phyloP scores from a whole-genome alignment of 1,140 invertebrate genomes.

The Heliconius hewitsoni region DNA sequence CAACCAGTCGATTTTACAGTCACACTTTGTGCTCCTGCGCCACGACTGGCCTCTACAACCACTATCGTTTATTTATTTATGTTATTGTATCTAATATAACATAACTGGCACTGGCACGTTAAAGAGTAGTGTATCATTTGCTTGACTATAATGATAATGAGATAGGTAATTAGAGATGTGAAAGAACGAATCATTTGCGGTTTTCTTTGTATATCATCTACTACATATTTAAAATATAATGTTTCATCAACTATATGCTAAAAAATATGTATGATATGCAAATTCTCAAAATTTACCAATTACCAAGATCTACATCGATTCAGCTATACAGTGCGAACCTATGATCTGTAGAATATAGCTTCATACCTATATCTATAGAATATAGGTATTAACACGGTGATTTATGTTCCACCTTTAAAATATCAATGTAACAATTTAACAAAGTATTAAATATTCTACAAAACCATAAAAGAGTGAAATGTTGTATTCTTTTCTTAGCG shows the following conservation, averaged over 20 bases:
- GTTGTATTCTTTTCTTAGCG: background rate
- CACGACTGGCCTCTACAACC: background rate
- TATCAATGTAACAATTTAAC: background rate
- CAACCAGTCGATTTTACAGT: no score
- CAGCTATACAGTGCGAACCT: no score
- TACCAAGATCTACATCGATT: no score
- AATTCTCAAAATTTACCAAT: no score
- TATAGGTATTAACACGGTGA: no score
- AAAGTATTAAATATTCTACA: slow-evolving; percentile 10
- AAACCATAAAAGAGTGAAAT: background rate
- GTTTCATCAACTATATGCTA: background rate
- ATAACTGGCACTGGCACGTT: background rate
- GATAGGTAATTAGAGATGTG: slow-evolving; percentile 4
- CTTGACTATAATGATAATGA: slow-evolving; percentile 1
- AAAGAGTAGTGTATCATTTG: background rate
- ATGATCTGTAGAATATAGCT: no score
- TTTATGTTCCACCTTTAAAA: no score
- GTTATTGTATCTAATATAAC: background rate
- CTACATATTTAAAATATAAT: background rate
- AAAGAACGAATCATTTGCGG: background rate
- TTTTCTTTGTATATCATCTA: background rate
- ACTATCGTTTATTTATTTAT: background rate
- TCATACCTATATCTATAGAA: no score
- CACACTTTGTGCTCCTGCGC: no score
- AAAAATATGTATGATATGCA: background rate